Percentiles rank a stretch among this genome's conserved stretches.
Evolutionary conservation across 2,797 vertebrate genomes (phyloP).

Genomic region (Austrolebias charrua): DNA sequence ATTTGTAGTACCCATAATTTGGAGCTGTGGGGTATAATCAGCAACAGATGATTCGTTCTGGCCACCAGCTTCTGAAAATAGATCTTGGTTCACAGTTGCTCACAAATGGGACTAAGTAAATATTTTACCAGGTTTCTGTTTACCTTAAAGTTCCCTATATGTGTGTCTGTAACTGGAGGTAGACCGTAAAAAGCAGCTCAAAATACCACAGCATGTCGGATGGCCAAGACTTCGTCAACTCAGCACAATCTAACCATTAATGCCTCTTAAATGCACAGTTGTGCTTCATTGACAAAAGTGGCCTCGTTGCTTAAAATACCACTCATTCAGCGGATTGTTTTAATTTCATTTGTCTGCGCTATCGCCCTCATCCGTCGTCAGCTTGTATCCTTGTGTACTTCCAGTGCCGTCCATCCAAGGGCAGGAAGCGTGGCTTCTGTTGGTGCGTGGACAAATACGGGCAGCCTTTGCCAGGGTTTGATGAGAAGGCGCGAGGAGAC

Average conservation of each 20-base stretch:
- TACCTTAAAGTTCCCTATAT: slow-evolving; percentile 80
- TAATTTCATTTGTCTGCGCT: slow-evolving; percentile 20
- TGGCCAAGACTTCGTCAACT: slow-evolving; percentile 67
- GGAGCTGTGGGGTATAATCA: slow-evolving; percentile 84
- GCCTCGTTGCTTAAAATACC: slow-evolving; percentile 51
- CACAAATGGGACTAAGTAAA: slow-evolving; percentile 82
- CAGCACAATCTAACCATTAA: slow-evolving; percentile 74
- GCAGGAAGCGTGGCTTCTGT: slow-evolving; percentile 92
- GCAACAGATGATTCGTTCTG: slow-evolving; percentile 85
- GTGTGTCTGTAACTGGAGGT: slow-evolving; percentile 78
- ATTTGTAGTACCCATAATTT: slow-evolving; percentile 87
- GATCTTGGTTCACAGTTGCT: slow-evolving; percentile 80
- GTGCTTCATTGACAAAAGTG: slow-evolving; percentile 62
- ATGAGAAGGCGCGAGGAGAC: slow-evolving; percentile 84
- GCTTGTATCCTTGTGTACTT: slow-evolving; percentile 42
- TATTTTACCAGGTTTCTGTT: slow-evolving; percentile 82
- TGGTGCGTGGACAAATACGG: slow-evolving; percentile 98
- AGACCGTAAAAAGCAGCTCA: slow-evolving; percentile 75
- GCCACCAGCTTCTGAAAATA: slow-evolving; percentile 84
- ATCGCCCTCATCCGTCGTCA: slow-evolving; percentile 17
- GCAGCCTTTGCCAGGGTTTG: slow-evolving; percentile 86
- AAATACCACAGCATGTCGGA: slow-evolving; percentile 74
- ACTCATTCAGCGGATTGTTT: slow-evolving; percentile 18
- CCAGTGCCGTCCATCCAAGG: slow-evolving; percentile 94
- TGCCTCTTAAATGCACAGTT: slow-evolving; percentile 67